phyloP scores from a whole-genome alignment of 2,888 invertebrate genomes.

The Temnothorax unifasciatus region DNA sequence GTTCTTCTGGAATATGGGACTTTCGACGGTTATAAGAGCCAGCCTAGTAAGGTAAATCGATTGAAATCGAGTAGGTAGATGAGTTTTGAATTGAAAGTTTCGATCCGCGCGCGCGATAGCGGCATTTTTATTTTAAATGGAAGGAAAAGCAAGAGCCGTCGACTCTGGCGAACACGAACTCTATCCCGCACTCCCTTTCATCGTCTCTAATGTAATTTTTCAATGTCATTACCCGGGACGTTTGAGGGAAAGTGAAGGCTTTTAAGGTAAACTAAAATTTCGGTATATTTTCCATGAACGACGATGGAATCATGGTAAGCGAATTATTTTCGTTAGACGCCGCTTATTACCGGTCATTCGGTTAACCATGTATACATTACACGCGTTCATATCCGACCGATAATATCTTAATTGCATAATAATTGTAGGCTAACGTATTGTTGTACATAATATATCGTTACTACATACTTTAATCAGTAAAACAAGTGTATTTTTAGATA shows the following conservation, averaged over 20 bases:
- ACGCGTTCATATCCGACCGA: constrained; percentile 28
- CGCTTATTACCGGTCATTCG: constrained; percentile 53
- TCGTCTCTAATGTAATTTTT: constrained; percentile 79
- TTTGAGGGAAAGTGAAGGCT: constrained; percentile 74
- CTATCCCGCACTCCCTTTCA: constrained; percentile 74
- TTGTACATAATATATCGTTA: neutral
- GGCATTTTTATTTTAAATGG: constrained; percentile 73
- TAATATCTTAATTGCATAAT: constrained; percentile 39
- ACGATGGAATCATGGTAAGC: constrained; percentile 59
- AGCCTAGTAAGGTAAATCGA: constrained; percentile 4
- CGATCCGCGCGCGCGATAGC: constrained; percentile 36
- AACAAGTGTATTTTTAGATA: neutral
- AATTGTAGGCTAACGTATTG: constrained; percentile 24
- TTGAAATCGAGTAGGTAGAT: constrained; percentile 27
- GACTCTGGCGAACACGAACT: constrained; percentile 62
- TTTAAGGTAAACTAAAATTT: constrained; percentile 74
- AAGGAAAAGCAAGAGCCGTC: constrained; percentile 63
- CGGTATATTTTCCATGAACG: constrained; percentile 67
- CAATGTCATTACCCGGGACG: constrained; percentile 75
- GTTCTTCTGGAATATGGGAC: neutral
- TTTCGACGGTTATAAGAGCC: neutral
- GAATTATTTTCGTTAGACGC: constrained; percentile 56
- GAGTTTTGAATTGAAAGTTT: constrained; percentile 45
- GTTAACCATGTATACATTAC: constrained; percentile 55
- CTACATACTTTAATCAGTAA: neutral